Evolutionary conservation across 2,888 invertebrate species (phyloP).

Genomic region (Drosophila heteroneura): DNA sequence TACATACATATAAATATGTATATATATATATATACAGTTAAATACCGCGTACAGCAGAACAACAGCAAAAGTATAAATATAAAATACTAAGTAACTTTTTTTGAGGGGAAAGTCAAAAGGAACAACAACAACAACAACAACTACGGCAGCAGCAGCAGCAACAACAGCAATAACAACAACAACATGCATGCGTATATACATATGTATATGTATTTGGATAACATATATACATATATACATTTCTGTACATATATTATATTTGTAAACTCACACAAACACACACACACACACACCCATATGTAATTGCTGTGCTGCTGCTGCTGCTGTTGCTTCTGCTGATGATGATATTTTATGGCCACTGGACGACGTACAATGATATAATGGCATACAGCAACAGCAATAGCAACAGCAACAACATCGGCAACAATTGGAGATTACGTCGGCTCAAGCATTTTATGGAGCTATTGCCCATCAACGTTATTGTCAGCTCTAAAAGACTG

Average conservation of each 20-base stretch:
- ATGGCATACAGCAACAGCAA: slow-evolving; percentile 1
- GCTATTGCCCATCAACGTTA: slow-evolving; percentile 54
- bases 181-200: neutral
- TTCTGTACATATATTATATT: slow-evolving; percentile 6
- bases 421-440: slow-evolving; percentile 46
- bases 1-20: neutral
- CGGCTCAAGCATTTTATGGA: slow-evolving; percentile 70
- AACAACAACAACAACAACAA: neutral
- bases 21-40: neutral
- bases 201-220: neutral
- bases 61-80: neutral
- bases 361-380: slow-evolving; percentile 34
- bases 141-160: neutral
- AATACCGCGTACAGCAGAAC: neutral
- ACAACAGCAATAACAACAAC: neutral
- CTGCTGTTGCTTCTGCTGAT: slow-evolving; percentile 25
- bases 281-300: neutral
- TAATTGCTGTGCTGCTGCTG: slow-evolving; percentile 37
- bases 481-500: slow-evolving; percentile 39
- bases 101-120: slow-evolving; percentile 18
- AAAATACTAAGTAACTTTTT: slow-evolving; percentile 26
- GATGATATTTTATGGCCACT: slow-evolving; percentile 52
- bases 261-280: slow-evolving; percentile 5
- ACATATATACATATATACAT: slow-evolving; percentile 1
- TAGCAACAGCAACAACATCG: slow-evolving; percentile 15